phyloP scores from a whole-genome alignment of 2,888 invertebrate genomes.

The Hirudinaria manillensis region DNA sequence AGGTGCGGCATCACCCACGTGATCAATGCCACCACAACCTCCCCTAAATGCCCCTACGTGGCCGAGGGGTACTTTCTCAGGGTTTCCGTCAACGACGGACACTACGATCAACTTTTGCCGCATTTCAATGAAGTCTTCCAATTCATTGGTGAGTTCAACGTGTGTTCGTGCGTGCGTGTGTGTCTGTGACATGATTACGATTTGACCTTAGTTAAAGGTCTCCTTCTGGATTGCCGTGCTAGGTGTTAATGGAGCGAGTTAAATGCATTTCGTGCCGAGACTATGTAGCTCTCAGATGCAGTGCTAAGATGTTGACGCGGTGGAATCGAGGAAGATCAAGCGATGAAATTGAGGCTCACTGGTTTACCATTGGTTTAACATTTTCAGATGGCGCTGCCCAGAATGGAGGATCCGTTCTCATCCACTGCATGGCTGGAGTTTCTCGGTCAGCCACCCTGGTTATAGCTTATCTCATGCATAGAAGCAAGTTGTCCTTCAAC shows the following conservation, averaged over 20 bases:
- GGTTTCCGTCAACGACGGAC: constrained; percentile 62
- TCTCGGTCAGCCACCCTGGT: constrained; percentile 61
- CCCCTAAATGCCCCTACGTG: constrained; percentile 58
- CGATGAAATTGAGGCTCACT: no score
- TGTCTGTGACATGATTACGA: not conserved
- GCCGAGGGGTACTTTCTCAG: constrained; percentile 59
- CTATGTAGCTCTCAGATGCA: no score
- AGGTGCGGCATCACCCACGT: constrained; percentile 57
- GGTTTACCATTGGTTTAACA: not conserved
- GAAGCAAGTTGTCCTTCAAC: constrained; percentile 58
- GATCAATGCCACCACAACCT: constrained; percentile 60
- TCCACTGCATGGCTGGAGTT: constrained; percentile 62
- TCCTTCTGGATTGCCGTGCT: not conserved
- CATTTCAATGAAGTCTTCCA: constrained; percentile 60
- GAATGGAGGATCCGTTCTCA: constrained; percentile 58
- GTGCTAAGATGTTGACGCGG: no score
- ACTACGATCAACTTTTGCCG: constrained; percentile 60
- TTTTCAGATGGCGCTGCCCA: constrained; percentile 56
- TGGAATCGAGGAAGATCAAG: no score
- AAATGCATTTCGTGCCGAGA: no score
- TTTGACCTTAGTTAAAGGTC: not conserved
- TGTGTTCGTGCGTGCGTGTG: not conserved
- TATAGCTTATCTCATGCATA: constrained; percentile 62
- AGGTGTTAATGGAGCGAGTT: not conserved
- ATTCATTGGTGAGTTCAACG: constrained; percentile 57